These are phyloP conservation scores for Heliconius hewitsoni DNA, from an alignment of 1,140 invertebrate genomes.

Conservation along the genomic window DNA sequence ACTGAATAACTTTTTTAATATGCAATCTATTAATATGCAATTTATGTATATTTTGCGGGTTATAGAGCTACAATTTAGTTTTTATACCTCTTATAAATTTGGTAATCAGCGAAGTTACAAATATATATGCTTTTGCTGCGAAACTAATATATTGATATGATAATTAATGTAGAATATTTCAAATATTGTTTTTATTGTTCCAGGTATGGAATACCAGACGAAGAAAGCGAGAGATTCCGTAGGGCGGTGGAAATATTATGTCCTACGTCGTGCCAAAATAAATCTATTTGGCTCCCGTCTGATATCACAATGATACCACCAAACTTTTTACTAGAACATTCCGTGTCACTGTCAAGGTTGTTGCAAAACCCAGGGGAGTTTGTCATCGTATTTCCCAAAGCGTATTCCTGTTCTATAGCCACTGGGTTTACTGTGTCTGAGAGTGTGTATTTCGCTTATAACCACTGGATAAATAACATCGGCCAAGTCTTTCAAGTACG, in stretches of 20 bases:
- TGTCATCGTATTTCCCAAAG: slow-evolving; percentile 94
- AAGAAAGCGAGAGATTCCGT: slow-evolving; percentile 88
- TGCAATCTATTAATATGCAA: too few species aligned
- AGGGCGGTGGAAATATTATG: slow-evolving; percentile 88
- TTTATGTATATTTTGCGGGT: too few species aligned
- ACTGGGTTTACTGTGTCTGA: slow-evolving; percentile 96
- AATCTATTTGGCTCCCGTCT: slow-evolving; percentile 93
- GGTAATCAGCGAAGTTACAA: background rate
- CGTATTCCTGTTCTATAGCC: slow-evolving; percentile 93
- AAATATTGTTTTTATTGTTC: slow-evolving; percentile 13
- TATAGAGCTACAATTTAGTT: too few species aligned
- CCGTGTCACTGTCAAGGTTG: slow-evolving; percentile 89
- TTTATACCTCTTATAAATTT: background rate
- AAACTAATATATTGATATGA: background rate
- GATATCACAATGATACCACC: slow-evolving; percentile 98
- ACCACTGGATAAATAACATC: slow-evolving; percentile 89
- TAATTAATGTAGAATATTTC: background rate
- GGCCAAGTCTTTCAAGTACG: slow-evolving; percentile 87
- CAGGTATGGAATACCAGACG: slow-evolving; percentile 91
- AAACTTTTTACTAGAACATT: slow-evolving; percentile 86
- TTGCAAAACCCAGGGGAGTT: slow-evolving; percentile 95
- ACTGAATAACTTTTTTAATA: too few species aligned
- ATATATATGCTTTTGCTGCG: background rate
- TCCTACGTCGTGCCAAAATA: slow-evolving; percentile 91
- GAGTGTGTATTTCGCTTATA: slow-evolving; percentile 95